These are phyloP conservation scores for Pentalonia nigronervosa DNA, from an alignment of 1,140 invertebrate species.

Conservation along the genomic window DNA sequence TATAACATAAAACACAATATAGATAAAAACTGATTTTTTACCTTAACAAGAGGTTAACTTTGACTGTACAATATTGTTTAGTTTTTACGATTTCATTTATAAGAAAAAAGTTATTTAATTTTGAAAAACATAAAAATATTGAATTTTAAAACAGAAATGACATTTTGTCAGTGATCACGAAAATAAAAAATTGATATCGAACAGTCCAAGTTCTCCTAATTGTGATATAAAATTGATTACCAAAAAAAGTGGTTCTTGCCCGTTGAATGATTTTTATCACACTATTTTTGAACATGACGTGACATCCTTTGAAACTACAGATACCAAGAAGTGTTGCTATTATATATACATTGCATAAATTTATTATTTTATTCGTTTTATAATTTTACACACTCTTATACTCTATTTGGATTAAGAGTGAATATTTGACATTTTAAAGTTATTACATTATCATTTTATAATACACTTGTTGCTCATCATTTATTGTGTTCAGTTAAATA, in stretches of 20 bases:
- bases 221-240: neutral
- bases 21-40: too few relatives aligned
- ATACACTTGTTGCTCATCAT: neutral
- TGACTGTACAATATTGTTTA: neutral
- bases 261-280: neutral
- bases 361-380: neutral
- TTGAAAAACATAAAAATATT: neutral
- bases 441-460: neutral
- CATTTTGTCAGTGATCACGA: neutral
- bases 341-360: too few relatives aligned
- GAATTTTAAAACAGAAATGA: neutral
- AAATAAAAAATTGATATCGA: neutral
- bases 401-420: neutral
- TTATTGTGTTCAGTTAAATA: slow-evolving; percentile 15
- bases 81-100: neutral
- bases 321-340: too few relatives aligned
- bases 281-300: too few relatives aligned
- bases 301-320: neutral
- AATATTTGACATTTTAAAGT: neutral
- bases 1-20: too few relatives aligned
- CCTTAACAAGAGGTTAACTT: neutral
- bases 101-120: neutral
- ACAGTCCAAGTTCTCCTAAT: neutral
- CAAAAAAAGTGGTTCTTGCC: neutral
- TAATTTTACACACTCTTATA: neutral